Percentiles rank a stretch among this genome's conserved stretches.
These are phyloP conservation scores for Hyperoodon ampullatus DNA, from an alignment of 2,113 vertebrate species.

Conservation along the genomic window DNA sequence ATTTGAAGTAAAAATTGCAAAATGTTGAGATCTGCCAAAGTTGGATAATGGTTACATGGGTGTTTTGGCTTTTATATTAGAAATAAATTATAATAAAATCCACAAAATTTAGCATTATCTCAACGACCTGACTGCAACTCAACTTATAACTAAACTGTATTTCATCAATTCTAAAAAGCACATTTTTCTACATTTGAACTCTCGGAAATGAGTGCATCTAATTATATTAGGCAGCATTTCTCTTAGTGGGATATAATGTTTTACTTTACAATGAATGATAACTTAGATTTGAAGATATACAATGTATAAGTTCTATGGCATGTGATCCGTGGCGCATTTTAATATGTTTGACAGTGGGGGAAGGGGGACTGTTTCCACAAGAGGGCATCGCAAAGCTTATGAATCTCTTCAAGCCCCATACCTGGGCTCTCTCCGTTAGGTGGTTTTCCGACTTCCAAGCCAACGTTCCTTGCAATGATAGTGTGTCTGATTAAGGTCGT, in stretches of 20 bases:
- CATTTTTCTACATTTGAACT: neutral
- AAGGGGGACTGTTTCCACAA: neutral
- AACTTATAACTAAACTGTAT: neutral
- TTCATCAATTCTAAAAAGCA: neutral
- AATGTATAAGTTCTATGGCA: neutral
- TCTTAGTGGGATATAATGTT: neutral
- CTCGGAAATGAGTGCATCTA: neutral
- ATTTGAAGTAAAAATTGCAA: neutral
- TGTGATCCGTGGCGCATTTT: neutral
- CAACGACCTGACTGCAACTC: neutral
- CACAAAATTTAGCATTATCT: neutral
- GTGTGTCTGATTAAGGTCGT: neutral
- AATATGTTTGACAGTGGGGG: rapidly evolving
- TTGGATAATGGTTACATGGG: neutral
- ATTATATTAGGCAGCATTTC: neutral
- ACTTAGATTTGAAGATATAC: neutral
- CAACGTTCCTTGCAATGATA: rapidly evolving
- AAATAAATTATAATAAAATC: neutral
- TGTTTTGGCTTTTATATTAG: neutral
- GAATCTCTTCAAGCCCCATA: neutral
- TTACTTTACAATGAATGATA: neutral
- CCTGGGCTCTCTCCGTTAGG: rapidly evolving
- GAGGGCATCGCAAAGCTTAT: neutral
- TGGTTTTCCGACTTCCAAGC: neutral
- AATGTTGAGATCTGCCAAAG: neutral